Evolutionary conservation across 1,140 invertebrate species (phyloP), one percentile per base, ranked within the genome.

Genomic region (Ridgeia piscesae): DNA sequence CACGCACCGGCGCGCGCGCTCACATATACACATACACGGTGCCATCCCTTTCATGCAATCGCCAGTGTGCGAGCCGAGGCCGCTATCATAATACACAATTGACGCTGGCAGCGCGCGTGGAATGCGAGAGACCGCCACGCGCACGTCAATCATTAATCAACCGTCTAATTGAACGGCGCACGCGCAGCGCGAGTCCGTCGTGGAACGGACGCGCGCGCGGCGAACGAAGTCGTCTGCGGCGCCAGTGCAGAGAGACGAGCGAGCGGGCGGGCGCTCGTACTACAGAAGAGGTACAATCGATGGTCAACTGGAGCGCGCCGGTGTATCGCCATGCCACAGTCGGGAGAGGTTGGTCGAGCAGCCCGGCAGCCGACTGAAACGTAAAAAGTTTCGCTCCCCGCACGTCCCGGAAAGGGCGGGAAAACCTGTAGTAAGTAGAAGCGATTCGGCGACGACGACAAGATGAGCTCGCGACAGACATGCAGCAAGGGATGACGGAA

Each of bases 101-200:
- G 58, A 77, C 27, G 58, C 58, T 31, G 58, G 58, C 58, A 77
- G 11, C 58, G 17, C 27, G 58, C 58, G 58, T 21, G 58, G 58
- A 14, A 77, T 77, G 6, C 58, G 58, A 77, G 58, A 77, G 58
- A 77, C 58, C 4, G 58, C 58, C 58, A 21, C 58, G 11, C 58
- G 58, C 58, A 77, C 58, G 58, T 77, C 58, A 77, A 77, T 77
- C 58, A 77, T 77, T 77, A 77, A 77, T 77, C 58, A 77, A 77
- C 58, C 58, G 58, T 77, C 58, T 77, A 77, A 77, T 77, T 77
- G 58, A 77, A 77, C 58, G 58, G 58, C 58, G 58, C 58, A 77
- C 58, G 58, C 58, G 58, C 58, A 77, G 58, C 11, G 58, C 58
- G 58, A 21, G 58, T 31, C 17, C 58, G 58, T 21, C 58, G 58